These are phyloP conservation scores for Tichodroma muraria DNA, from an alignment of 2,113 vertebrate species.

Conservation along the genomic window DNA sequence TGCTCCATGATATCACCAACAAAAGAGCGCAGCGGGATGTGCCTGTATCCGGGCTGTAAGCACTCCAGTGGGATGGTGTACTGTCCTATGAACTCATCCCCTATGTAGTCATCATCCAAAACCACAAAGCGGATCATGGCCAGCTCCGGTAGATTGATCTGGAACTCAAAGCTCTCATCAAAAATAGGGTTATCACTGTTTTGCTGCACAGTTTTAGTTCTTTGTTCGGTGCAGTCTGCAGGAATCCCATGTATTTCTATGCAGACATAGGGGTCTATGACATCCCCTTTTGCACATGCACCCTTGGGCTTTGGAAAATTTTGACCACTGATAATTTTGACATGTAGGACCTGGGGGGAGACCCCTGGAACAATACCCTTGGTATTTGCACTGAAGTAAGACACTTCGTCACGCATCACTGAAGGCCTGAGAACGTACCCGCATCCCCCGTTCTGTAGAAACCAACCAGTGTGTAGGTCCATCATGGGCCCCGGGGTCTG, in stretches of 20 bases:
- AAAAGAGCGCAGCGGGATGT: slow-evolving; percentile 87
- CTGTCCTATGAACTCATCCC: slow-evolving; percentile 98
- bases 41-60: slow-evolving; percentile 91
- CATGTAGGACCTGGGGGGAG: slow-evolving; percentile 87
- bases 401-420: slow-evolving; percentile 92
- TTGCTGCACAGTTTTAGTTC: slow-evolving; percentile 92
- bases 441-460: slow-evolving; percentile 89
- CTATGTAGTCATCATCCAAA: slow-evolving; percentile 96
- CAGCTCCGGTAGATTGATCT: slow-evolving; percentile 93
- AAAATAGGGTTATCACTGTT: slow-evolving; percentile 96
- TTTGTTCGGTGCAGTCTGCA: slow-evolving; percentile 90
- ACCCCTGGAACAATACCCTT: slow-evolving; percentile 92
- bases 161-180: slow-evolving; percentile 97
- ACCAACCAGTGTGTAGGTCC: slow-evolving; percentile 92
- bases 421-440: slow-evolving; percentile 92
- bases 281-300: slow-evolving; percentile 94
- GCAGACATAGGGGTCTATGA: slow-evolving; percentile 96
- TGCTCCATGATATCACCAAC: slow-evolving; percentile 88
- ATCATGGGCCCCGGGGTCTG: slow-evolving; percentile 97
- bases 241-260: slow-evolving; percentile 96
- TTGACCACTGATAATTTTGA: slow-evolving; percentile 97
- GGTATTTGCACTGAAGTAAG: slow-evolving; percentile 95
- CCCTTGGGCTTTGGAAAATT: slow-evolving; percentile 97
- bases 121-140: slow-evolving; percentile 94
- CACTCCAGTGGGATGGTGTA: slow-evolving; percentile 92